Conservation (phyloP, 1,140 invertebrate genomes). For the Pogonognathellus flavescens region DNA sequence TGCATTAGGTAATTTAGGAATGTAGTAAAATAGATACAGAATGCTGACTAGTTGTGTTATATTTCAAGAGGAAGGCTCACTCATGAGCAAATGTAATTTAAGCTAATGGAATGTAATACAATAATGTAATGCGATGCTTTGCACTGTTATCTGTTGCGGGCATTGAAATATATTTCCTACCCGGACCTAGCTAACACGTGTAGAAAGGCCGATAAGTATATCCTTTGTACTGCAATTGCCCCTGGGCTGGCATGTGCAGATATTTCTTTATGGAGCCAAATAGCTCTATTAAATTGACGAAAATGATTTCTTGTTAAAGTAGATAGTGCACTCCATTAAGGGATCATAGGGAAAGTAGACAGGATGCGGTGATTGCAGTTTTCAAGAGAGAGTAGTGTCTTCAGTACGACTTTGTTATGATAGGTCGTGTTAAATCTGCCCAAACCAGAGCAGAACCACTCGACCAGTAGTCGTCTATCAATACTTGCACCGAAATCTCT, state of each 20-base stretch:
- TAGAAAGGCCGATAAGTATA: slow-evolving; percentile 8
- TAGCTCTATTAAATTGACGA: slow-evolving; percentile 37
- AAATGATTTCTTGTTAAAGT: slow-evolving; percentile 48
- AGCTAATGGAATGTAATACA: slow-evolving; percentile 20
- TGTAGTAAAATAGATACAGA: neutral
- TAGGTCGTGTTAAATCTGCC: slow-evolving; percentile 6
- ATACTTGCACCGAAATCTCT: neutral
- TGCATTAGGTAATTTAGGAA: too few species aligned
- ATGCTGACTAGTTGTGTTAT: neutral
- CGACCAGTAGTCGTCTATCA: neutral
- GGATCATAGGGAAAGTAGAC: slow-evolving; percentile 24
- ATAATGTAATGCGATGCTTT: slow-evolving; percentile 31
- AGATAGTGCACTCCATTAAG: slow-evolving; percentile 32
- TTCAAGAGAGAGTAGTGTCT: neutral
- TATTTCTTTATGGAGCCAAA: slow-evolving; percentile 47
- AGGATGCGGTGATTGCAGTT: slow-evolving; percentile 1
- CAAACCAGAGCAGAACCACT: neutral
- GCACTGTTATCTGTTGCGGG: slow-evolving; percentile 18
- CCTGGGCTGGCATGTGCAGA: slow-evolving; percentile 31
- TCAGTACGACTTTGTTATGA: slow-evolving; percentile 29
- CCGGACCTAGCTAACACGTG: slow-evolving; percentile 24
- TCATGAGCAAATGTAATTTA: slow-evolving; percentile 25
- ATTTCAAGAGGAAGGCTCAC: neutral
- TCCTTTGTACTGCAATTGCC: slow-evolving; percentile 14
- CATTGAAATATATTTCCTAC: slow-evolving; percentile 15